These are phyloP conservation scores for Odontophorus gujanensis DNA, from an alignment of 2,113 vertebrate genomes.

Conservation along the genomic window DNA sequence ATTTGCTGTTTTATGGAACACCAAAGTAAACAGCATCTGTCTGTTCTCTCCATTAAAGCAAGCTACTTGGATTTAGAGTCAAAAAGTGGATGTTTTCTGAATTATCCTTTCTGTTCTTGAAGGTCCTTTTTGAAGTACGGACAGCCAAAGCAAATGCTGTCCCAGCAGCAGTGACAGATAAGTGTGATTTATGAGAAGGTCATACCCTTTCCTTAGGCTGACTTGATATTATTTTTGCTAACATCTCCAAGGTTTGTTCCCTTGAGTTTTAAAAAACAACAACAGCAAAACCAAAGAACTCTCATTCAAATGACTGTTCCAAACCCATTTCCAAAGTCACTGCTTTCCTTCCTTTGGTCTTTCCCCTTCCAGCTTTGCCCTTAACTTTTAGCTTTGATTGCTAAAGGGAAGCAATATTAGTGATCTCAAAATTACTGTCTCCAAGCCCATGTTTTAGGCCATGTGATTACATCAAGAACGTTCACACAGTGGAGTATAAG, in stretches of 20 bases:
- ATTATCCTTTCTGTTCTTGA: background rate
- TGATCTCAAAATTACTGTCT: background rate
- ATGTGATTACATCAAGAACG: background rate
- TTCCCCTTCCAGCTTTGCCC: background rate
- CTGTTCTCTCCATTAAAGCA: background rate
- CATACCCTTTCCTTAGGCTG: background rate
- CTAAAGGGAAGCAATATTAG: background rate
- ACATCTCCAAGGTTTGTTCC: background rate
- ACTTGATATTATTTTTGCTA: background rate
- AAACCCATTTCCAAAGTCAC: background rate
- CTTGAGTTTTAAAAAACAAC: background rate
- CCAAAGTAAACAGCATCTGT: background rate
- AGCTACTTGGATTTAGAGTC: background rate
- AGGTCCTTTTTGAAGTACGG: background rate
- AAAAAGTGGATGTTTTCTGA: background rate
- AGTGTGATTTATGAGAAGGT: background rate
- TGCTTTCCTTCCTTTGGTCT: background rate
- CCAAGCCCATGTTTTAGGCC: background rate
- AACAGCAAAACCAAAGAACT: background rate
- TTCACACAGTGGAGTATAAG: background rate
- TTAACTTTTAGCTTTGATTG: background rate
- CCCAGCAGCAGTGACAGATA: background rate
- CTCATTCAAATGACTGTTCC: background rate
- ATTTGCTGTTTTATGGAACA: background rate
- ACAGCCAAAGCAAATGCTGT: background rate